These are phyloP conservation scores for Nephrotoma flavescens DNA, from an alignment of 2,888 invertebrate species.

Conservation along the genomic window DNA sequence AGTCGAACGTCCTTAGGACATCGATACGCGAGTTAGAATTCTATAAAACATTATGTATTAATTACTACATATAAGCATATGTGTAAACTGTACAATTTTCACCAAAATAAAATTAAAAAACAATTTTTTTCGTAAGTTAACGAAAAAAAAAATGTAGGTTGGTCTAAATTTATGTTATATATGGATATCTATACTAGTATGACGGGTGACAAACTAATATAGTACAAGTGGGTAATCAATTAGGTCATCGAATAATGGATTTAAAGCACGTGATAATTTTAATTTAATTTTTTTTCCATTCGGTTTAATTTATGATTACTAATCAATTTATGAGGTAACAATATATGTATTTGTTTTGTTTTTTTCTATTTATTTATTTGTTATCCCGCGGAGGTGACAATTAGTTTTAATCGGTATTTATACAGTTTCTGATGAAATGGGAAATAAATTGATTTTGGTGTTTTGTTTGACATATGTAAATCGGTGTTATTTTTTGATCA, in stretches of 20 bases:
- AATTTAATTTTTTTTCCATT: neutral
- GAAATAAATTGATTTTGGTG: neutral
- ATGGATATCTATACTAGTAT: neutral
- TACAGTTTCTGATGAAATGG: neutral
- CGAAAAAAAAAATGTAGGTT: neutral
- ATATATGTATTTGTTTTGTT: neutral
- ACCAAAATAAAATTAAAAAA: neutral
- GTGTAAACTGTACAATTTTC: neutral
- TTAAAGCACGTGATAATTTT: neutral
- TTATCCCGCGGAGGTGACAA: neutral
- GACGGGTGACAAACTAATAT: neutral
- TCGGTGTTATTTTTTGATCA: too few relatives aligned
- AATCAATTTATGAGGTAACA: neutral
- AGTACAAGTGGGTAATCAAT: neutral
- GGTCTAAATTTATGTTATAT: neutral
- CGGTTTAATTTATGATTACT: neutral
- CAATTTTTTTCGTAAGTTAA: neutral
- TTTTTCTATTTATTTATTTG: neutral
- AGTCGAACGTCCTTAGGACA: neutral
- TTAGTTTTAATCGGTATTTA: neutral
- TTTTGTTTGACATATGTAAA: neutral
- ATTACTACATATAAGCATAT: neutral
- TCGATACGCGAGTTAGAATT: neutral
- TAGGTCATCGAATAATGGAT: neutral
- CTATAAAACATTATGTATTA: neutral